phyloP scores from a whole-genome alignment of 2,113 vertebrate species.

The Notechis scutatus region DNA sequence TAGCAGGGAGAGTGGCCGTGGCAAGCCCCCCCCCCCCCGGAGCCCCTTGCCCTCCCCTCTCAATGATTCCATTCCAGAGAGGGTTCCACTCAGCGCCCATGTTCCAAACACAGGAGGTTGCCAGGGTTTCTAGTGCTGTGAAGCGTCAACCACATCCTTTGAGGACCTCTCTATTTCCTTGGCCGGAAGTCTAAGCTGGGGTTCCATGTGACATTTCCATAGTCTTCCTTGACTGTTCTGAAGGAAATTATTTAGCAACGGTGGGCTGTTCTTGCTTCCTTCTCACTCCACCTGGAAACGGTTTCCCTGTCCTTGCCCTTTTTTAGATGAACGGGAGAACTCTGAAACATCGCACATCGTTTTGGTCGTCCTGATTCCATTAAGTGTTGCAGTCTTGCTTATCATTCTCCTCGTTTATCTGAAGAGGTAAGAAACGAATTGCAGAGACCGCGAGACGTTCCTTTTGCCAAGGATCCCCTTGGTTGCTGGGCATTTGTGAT shows the following conservation, averaged over 20 bases:
- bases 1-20: background rate
- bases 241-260: background rate
- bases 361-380: constrained; percentile 50
- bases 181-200: background rate
- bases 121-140: no score
- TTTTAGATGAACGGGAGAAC: constrained; percentile 40
- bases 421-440: constrained; percentile 54
- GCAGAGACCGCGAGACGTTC: background rate
- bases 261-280: background rate
- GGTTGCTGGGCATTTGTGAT: background rate
- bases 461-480: background rate
- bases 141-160: background rate
- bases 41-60: background rate
- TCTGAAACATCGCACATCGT: background rate
- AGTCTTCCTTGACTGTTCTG: background rate
- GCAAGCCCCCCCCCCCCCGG: background rate
- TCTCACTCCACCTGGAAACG: background rate
- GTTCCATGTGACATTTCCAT: background rate
- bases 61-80: background rate
- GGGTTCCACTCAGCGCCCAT: no score
- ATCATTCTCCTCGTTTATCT: constrained; percentile 59
- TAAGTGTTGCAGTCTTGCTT: constrained; percentile 39
- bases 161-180: background rate
- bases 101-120: background rate
- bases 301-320: constrained; percentile 16